Evolutionary conservation across 2,113 vertebrate genomes (phyloP), one percentile per base, ranked within the genome.

Genomic region (Parus major): DNA sequence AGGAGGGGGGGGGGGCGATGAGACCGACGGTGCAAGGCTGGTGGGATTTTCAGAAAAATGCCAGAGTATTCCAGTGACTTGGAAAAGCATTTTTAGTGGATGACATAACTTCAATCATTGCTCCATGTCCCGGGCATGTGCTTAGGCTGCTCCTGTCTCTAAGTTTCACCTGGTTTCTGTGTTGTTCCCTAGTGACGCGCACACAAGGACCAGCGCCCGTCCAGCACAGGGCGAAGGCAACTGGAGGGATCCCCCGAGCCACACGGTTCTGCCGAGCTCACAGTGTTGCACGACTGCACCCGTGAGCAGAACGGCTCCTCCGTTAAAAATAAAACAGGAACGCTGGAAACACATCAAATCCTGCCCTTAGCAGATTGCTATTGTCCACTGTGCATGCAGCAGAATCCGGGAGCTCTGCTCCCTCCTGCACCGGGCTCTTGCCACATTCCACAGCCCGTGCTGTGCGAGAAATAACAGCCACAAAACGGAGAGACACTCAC

Each of bases 41-140:
- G 27, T 1, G n/a, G 68, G 71, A 7, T 33, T 71, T n/a, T 23
- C 90, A 76, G 91, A 35, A 57, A 76, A 92, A 56, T 0, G 29
- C 44, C 79, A 3, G 44, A 71, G 68, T 8, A 6, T 49, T 72
- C 63, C 86, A 53, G 76, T 0, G 23, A 75, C 68, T 92, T 53
- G 53, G 61, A 71, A 93, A 88, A 71, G 94, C 79, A 76, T 96
- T 97, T 96, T 89, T 95, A 86, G 72, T 1, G 47, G 56, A 90
- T 90, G 94, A 93, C 85, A 78, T 78, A 96, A 95, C 86, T 88
- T 93, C 25, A 75, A 42, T 90, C 72, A 27, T 94, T 75, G 60
- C 88, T 90, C 85, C 64, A 28, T 8, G 49, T 88, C 88, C 88
- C 28, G 76, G 72, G 72, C 79, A 86, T 81, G 92, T 83, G 85